phyloP scores from a whole-genome alignment of 2,888 invertebrate genomes.

The Tenthredo distinguenda region DNA sequence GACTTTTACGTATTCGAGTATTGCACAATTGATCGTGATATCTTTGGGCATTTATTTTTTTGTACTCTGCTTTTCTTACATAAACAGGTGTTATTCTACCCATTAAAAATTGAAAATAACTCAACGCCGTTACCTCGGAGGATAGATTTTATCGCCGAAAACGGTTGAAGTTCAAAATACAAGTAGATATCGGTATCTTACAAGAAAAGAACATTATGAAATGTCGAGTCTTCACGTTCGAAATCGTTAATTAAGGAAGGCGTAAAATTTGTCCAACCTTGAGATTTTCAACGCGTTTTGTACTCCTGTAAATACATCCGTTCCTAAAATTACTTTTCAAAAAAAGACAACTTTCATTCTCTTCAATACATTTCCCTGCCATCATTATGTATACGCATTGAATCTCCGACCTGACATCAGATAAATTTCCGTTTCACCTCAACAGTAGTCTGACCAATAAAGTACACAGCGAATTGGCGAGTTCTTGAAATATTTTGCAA shows the following conservation, averaged over 20 bases:
- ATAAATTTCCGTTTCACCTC: not conserved
- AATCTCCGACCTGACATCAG: not conserved
- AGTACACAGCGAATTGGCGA: not conserved
- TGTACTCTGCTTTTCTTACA: not conserved
- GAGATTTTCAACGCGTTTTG: not conserved
- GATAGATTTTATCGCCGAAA: not conserved
- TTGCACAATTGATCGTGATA: not conserved
- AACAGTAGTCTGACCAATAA: not conserved
- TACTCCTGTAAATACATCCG: not conserved
- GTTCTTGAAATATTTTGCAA: not conserved
- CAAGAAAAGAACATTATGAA: not conserved
- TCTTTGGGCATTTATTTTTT: not conserved
- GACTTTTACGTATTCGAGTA: not conserved
- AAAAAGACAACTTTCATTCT: not conserved
- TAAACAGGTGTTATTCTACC: not conserved
- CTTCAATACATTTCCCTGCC: not conserved
- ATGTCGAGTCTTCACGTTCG: not conserved
- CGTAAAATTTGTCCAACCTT: not conserved
- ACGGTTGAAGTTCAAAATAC: not conserved
- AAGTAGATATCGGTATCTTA: not conserved
- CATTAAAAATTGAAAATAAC: not conserved
- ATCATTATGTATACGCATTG: not conserved
- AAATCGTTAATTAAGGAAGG: not conserved
- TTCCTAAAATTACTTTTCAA: not conserved
- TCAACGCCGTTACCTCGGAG: not conserved